phyloP scores from a whole-genome alignment of 2,888 invertebrate genomes.

The Drosophila fungiperda region DNA sequence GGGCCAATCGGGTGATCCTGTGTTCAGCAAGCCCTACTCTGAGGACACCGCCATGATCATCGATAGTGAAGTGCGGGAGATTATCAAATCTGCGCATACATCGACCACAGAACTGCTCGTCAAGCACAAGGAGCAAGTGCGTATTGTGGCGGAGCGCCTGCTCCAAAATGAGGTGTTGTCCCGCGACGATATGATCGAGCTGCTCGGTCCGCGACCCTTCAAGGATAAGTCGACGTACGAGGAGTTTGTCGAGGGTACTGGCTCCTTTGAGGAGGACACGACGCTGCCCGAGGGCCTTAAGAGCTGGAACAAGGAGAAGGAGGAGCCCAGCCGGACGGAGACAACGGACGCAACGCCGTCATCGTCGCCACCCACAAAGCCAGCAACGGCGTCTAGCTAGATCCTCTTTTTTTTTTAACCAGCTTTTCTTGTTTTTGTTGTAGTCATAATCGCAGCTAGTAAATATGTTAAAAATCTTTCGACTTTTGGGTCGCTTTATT shows the following conservation, averaged over 20 bases:
- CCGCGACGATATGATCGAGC: slow-evolving; percentile 98
- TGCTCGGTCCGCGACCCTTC: slow-evolving; percentile 97
- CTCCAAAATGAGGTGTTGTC: slow-evolving; percentile 97
- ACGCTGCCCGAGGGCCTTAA: slow-evolving; percentile 96
- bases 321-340: slow-evolving; percentile 52
- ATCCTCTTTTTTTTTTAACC: slow-evolving; percentile 10
- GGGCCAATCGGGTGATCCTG: slow-evolving; percentile 96
- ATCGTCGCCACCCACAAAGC: slow-evolving; percentile 70
- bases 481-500: slow-evolving; percentile 25
- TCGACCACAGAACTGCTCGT: slow-evolving; percentile 92
- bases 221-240: slow-evolving; percentile 99
- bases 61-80: slow-evolving; percentile 94
- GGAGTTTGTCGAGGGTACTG: slow-evolving; percentile 99
- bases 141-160: slow-evolving; percentile 94
- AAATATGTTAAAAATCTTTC: slow-evolving; percentile 25
- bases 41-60: slow-evolving; percentile 98
- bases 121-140: slow-evolving; percentile 94
- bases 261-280: slow-evolving; percentile 98
- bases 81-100: slow-evolving; percentile 92
- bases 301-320: slow-evolving; percentile 94
- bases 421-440: slow-evolving; percentile 46
- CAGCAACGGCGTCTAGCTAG: slow-evolving; percentile 68
- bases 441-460: slow-evolving; percentile 48
- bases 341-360: slow-evolving; percentile 49
- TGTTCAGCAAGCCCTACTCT: slow-evolving; percentile 98